These are phyloP conservation scores for Leptoclinus maculatus DNA, from an alignment of 2,797 vertebrate genomes.

Conservation along the genomic window DNA sequence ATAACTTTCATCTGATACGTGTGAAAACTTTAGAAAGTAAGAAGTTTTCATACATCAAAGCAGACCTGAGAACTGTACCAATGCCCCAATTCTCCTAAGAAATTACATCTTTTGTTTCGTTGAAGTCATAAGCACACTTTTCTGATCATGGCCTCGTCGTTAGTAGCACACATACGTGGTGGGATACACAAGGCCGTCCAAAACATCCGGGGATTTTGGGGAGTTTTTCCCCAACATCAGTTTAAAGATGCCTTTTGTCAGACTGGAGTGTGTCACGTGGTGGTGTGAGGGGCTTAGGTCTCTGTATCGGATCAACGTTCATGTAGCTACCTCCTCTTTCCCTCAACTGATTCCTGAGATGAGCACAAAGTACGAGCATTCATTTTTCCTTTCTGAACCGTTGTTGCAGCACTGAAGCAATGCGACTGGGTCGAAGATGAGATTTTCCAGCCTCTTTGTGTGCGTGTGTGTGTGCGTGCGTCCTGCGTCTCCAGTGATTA, in stretches of 20 bases:
- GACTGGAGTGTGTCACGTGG: background rate
- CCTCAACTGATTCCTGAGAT: conserved; percentile 24
- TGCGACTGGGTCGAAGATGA: conserved; percentile 33
- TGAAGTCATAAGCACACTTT: conserved; percentile 29
- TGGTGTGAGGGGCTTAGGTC: background rate
- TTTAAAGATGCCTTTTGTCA: background rate
- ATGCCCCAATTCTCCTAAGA: background rate
- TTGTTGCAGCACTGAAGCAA: conserved; percentile 48
- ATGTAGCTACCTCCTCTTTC: conserved; percentile 51
- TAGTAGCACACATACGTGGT: background rate
- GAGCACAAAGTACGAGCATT: conserved; percentile 44
- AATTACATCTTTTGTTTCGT: background rate
- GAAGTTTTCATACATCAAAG: background rate
- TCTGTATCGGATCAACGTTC: conserved; percentile 20
- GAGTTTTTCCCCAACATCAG: background rate
- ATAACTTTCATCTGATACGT: background rate
- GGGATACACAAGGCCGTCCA: background rate
- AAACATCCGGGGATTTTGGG: background rate
- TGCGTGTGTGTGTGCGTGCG: background rate
- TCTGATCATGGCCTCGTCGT: background rate
- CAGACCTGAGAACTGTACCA: conserved; percentile 19
- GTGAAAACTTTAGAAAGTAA: conserved; percentile 5
- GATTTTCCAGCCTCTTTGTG: conserved; percentile 8
- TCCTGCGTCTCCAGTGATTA: conserved; percentile 34
- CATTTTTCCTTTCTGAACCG: conserved; percentile 22